Evolutionary conservation across 2,113 vertebrate genomes (phyloP), one percentile per base, ranked within the genome.

Genomic region (Ursus arctos): DNA sequence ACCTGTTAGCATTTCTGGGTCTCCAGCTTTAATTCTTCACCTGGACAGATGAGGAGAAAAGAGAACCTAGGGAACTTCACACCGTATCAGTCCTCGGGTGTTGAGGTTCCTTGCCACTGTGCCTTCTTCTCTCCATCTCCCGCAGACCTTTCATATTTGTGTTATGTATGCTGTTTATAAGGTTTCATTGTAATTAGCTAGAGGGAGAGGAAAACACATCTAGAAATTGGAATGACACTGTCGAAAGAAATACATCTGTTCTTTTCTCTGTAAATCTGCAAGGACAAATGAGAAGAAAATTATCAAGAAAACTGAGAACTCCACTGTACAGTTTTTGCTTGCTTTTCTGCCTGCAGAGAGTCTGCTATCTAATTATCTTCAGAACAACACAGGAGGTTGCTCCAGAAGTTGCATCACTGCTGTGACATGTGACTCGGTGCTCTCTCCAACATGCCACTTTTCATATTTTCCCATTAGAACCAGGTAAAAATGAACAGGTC

Each of bases 31-130:
- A 22, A 1, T 26, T 33, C 7, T 3, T 40, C 24, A 2, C 36
- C 19, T 33, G 9, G 5, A 33, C 33, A 61, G 2, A 43, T 1
- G 15, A 57, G 4, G 9, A 2, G 36, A n/a, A 47, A 65, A 67
- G 0, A 83, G 51, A 57, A 21, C 3, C 24, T 22, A 53, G 8
- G 13, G 33, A 92, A 53, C n/a, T 53, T 18, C 18, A 1, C 1
- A 19, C 0, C 2, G 28, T 7, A 0, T 5, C 15, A 21, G 4
- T 67, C 21, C 15, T 67, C 4, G 14, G 4, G 47, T 47, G 4
- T 21, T 12, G 15, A 43, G 6, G 1, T 22, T 9, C 36, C 3
- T 51, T 33, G 2, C 2, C 19, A 1, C 3, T 33, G 6, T 18
- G 5, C 1, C 33, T 47, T n/a, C 3, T 59, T 51, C 0, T 24